Evolutionary conservation across 2,113 vertebrate species (phyloP), one percentile per base, ranked within the genome.

Genomic region (Corvus moneduloides): DNA sequence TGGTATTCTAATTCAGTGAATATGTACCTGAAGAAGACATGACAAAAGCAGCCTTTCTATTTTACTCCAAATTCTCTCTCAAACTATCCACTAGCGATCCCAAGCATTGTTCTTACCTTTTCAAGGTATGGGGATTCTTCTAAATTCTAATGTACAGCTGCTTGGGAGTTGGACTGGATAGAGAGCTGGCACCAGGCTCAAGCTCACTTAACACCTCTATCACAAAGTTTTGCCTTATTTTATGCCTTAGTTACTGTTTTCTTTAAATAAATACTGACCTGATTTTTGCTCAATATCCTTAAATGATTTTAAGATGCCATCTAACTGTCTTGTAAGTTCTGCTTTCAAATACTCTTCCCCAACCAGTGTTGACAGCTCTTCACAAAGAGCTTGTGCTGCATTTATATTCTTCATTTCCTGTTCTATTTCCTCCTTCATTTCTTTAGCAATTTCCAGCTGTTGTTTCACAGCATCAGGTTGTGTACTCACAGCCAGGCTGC

Each of bases 271-370:
- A 90, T 37, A 97, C 99, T 87, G 95, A 99, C 99, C 99, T 98
- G 99, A 97, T 99, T 98, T 99, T 93, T 99, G 98, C 84, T 99
- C 98, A 80, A 99, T 97, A 73, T 99, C 99, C 96, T 98, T 99
- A 94, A 99, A 98, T 1, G 98, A 98, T 89, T 99, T 99, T 96
- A 98, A 96, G 97, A 99, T 95, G 69, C 97, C 97, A 33, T 99
- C 99, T 93, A 99, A 96, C 84, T 99, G 99, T 88, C 99, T 98
- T 13, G 87, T 96, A 28, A 99, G 98, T 94, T 99, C 99, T 72
- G 98, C 99, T 98, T 98, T 99, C 91, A 99, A 98, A 97, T 99
- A 99, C 43, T 99, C 99, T 92, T 99, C 99, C 59, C 98, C 98
- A 78, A 99, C 98, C 96, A 99, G 97, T 0, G 97, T 73, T 20